Evolutionary conservation across 1,140 invertebrate genomes (phyloP).

Genomic region (Drosophila grimshawi): DNA sequence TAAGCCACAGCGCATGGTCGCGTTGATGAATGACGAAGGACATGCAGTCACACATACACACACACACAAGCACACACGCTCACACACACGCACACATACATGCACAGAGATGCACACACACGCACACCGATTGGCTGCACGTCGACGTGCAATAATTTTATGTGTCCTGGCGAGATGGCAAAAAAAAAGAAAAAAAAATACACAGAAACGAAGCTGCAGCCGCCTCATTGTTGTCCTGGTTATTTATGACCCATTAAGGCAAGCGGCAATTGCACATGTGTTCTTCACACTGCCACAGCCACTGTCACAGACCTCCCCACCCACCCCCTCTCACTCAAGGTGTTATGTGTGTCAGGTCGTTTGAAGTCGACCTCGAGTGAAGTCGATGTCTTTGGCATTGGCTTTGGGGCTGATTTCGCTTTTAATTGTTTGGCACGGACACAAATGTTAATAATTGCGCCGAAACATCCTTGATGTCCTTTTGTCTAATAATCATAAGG

Average conservation of each 20-base stretch:
- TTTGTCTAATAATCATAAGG: conserved; percentile 75
- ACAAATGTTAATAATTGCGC: conserved; percentile 79
- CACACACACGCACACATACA: conserved; percentile 30
- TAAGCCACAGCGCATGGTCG: conserved; percentile 67
- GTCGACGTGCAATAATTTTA: conserved; percentile 78
- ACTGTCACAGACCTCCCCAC: neutral
- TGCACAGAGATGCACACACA: conserved; percentile 29
- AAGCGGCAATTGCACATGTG: conserved; percentile 82
- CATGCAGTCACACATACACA: conserved; percentile 53
- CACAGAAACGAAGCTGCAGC: conserved; percentile 49
- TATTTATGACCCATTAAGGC: conserved; percentile 82
- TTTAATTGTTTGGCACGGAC: conserved; percentile 65
- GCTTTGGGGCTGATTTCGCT: conserved; percentile 52
- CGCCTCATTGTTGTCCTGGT: conserved; percentile 78
- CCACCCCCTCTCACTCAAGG: conserved; percentile 26
- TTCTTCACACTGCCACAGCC: conserved; percentile 63
- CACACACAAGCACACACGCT: conserved; percentile 66
- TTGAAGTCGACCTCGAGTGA: conserved; percentile 34
- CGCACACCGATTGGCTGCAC: conserved; percentile 77
- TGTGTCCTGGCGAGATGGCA: conserved; percentile 56
- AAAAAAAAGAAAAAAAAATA: conserved; percentile 47
- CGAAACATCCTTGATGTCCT: conserved; percentile 50
- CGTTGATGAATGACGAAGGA: conserved; percentile 80
- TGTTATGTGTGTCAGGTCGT: conserved; percentile 67
- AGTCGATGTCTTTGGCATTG: conserved; percentile 23